Evolutionary conservation across 2,888 invertebrate species (phyloP), one percentile per base, ranked within the genome.

Genomic region (Troides aeacus): DNA sequence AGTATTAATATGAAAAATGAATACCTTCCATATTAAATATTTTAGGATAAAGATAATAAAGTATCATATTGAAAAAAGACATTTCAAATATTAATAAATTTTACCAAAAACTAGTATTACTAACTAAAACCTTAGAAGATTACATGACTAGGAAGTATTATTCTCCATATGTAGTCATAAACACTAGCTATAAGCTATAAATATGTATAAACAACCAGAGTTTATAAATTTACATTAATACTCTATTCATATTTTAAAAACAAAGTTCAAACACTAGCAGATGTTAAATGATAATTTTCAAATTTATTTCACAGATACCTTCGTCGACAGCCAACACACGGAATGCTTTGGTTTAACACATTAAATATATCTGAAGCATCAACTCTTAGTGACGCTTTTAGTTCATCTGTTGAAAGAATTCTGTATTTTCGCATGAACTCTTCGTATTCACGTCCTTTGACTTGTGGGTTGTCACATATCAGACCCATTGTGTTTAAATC

Each of bases 291-390:
- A 57, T n/a, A 53, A 1, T 10, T 50, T 18, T 57, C 3, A 58
- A 58, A 10, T 58, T 23, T 58, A 53, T 23, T n/a, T 23, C 3
- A 58, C 21, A 58, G 64, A 64, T 93, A 97, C 97, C 97, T 97
- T 93, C 97, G 94, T 75, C 98, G 94, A 90, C 98, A 98, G 73
- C 98, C 98, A 81, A 98, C 97, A 93, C 98, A 98, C 74, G 98
- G 97, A 82, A 98, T 97, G 87, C 96, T 96, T 93, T 98, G 97
- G 90, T 97, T 96, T 74, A 98, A 93, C 80, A 97, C 96, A 79
- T 95, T 95, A 83, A 97, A 94, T 80, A 98, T 95, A 89, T 97
- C 97, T 77, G 95, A 94, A 80, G 95, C 96, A 69, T 96, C 95
- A 68, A 98, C 97, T 93, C 96, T 95, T 78, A 98, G 94, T 23